These are phyloP conservation scores for Halocynthia roretzi DNA, from an alignment of 23 tunicate species.

Conservation along the genomic window DNA sequence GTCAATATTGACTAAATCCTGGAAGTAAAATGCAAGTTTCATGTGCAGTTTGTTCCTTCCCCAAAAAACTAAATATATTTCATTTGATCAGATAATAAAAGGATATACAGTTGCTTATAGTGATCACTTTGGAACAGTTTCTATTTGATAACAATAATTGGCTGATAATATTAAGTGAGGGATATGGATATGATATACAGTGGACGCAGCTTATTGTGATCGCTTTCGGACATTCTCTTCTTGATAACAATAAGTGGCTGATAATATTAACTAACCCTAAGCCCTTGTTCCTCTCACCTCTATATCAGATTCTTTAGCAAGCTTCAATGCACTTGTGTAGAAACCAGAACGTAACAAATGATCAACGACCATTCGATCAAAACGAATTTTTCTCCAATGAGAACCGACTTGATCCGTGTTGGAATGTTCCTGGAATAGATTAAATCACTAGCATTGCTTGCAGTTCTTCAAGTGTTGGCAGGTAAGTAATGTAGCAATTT, in stretches of 20 bases:
- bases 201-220: too few species aligned
- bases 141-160: too few species aligned
- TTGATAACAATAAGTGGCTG: too few species aligned
- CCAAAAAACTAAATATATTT: too few species aligned
- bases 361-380: constrained; percentile 90
- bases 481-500: neutral
- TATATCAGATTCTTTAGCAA: constrained; percentile 67
- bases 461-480: neutral
- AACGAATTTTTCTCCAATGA: constrained; percentile 82
- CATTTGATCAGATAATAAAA: too few species aligned
- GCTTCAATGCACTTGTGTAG: constrained; percentile 80
- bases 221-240: too few species aligned
- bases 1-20: constrained; percentile 91
- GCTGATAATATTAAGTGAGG: too few species aligned
- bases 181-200: too few species aligned
- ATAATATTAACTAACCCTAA: too few species aligned
- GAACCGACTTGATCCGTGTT: constrained; percentile 43
- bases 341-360: constrained; percentile 83
- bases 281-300: constrained; percentile 27
- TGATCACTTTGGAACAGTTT: too few species aligned
- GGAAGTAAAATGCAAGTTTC: neutral
- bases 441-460: neutral
- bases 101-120: too few species aligned
- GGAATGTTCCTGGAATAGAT: constrained; percentile 56
- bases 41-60: neutral